These are phyloP conservation scores for Pelochelys cantorii DNA, from an alignment of 2,797 vertebrate genomes.

Conservation along the genomic window DNA sequence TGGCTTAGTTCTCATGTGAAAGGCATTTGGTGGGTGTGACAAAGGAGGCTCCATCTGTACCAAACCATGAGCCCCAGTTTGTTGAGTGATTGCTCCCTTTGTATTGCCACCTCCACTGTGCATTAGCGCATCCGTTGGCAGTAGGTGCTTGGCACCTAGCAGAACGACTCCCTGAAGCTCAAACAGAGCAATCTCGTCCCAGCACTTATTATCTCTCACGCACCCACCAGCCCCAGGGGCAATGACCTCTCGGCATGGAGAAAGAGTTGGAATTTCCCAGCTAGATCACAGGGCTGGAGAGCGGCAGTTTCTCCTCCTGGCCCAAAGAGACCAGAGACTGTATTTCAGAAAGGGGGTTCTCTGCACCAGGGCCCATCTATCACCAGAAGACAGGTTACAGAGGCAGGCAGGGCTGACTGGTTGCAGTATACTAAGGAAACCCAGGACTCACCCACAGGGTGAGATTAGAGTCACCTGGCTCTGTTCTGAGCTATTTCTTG, in stretches of 20 bases:
- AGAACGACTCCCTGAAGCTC: fast-evolving
- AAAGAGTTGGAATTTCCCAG: neutral
- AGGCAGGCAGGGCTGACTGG: neutral
- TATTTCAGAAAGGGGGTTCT: neutral
- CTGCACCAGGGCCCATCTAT: neutral
- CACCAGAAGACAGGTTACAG: neutral
- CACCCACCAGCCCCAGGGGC: neutral
- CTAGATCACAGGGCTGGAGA: neutral
- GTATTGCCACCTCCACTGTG: neutral
- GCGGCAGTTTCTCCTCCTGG: neutral
- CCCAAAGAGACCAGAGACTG: neutral
- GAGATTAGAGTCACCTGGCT: neutral
- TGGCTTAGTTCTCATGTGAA: neutral
- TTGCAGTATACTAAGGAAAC: neutral
- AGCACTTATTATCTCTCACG: neutral
- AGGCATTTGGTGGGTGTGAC: slow-evolving; percentile 1
- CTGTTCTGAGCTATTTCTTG: neutral
- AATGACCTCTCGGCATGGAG: neutral
- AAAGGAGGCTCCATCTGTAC: neutral
- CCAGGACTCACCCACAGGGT: neutral
- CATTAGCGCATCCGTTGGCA: neutral
- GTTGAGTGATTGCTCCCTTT: neutral
- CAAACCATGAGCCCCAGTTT: neutral
- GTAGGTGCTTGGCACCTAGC: neutral
- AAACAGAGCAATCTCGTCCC: neutral